phyloP scores from a whole-genome alignment of 2,113 vertebrate species.

The Dromaius novaehollandiae region DNA sequence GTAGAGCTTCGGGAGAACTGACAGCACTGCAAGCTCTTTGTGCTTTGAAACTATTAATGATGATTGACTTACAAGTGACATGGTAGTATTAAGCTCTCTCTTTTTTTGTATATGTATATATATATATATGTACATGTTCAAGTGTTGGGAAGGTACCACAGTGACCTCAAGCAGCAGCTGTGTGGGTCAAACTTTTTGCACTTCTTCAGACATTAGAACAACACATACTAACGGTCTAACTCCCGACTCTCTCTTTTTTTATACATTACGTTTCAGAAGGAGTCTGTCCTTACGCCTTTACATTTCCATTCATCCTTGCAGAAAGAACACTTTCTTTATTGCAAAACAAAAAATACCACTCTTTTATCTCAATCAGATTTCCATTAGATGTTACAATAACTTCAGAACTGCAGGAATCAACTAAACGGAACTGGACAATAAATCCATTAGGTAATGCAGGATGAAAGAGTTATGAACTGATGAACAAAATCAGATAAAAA shows the following conservation, averaged over 20 bases:
- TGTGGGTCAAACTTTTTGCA: background rate
- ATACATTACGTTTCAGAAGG: background rate
- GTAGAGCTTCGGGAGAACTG: background rate
- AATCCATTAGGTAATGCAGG: background rate
- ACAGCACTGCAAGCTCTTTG: background rate
- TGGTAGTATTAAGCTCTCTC: background rate
- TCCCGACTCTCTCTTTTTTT: background rate
- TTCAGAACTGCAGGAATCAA: background rate
- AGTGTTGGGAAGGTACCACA: background rate
- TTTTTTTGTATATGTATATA: background rate
- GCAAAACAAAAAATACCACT: background rate
- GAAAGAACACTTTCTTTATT: background rate
- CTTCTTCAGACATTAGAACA: constrained; percentile 39
- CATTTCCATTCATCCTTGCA: background rate
- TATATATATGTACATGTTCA: background rate
- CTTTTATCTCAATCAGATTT: background rate
- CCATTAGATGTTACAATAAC: background rate
- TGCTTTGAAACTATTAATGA: background rate
- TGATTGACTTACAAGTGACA: background rate
- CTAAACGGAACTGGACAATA: background rate
- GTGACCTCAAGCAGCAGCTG: constrained; percentile 19
- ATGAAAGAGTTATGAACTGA: background rate
- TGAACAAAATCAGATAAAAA: background rate
- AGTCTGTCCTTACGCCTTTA: background rate
- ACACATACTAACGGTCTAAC: background rate